Base-by-base conservation (phyloP, 1,140 invertebrate species). In the Megalonaias nervosa region DNA sequence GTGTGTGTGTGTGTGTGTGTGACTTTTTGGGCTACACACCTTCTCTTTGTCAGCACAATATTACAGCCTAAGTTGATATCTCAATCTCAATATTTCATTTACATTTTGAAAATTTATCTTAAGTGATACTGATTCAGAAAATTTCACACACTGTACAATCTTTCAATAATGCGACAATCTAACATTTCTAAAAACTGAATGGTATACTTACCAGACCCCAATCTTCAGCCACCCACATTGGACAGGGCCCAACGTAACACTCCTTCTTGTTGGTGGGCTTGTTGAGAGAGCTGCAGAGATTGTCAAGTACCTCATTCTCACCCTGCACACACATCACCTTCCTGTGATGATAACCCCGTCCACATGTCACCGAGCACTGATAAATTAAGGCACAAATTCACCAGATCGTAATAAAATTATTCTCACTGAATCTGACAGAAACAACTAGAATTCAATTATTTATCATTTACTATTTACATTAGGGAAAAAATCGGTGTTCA, bases 351-450 rank as follows among this genome's bases (percentile, higher is more conserved):
- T 75, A 78, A 12, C 86, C 85, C 48, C 65, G 60, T 0, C 93
- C 94, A 88, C 94, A 95, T 2, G 92, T 93, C 38, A 91, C 92
- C 9, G 94, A 94, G 87, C 94, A 95, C 93, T 94, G 83, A 15
- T 90, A 91, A 82, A 74, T 69, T 61, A 71, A n/a, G 21, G 61
- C 67, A 58, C 14, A 56, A 48, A 38, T 56, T 48, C 6, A 48
- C 0, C 38, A 48, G 6, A 48, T 48, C 0, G 11, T 48, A 48
- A 48, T 48, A 48, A 48, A 48, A 48, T 48, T 9, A 48, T 11
- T 62, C 19, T 23, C 60, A 23, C 19, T 62, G 23, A 19, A 62
- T 62, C 9, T 62, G 60, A 23, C 19, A 19, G 60, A 62, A n/a
- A 62, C 17, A 61, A 61, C 3, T 6, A 61, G 60, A 2, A 61